phyloP scores from a whole-genome alignment of 2,888 invertebrate species.

The Molanna angustata region DNA sequence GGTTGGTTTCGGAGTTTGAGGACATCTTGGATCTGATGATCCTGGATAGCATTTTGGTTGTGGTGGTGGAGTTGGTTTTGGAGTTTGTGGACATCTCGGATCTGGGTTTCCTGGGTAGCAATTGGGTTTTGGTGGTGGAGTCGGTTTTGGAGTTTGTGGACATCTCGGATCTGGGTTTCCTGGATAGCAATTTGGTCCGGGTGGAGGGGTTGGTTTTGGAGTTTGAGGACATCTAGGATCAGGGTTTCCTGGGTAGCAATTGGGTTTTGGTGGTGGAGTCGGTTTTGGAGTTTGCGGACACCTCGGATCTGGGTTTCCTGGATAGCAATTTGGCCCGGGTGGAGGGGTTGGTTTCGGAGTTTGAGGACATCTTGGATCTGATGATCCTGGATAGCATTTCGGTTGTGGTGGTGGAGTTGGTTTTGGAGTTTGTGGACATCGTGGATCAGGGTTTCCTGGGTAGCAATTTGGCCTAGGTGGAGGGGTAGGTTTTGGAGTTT shows the following conservation, averaged over 20 bases:
- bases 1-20: constrained; percentile 34
- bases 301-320: constrained; percentile 40
- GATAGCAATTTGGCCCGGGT: constrained; percentile 37
- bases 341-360: constrained; percentile 30
- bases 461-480: constrained; percentile 37
- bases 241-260: constrained; percentile 39
- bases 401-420: constrained; percentile 34
- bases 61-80: constrained; percentile 23
- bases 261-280: constrained; percentile 19
- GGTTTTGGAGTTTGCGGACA: constrained; percentile 35
- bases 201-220: constrained; percentile 29
- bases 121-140: constrained; percentile 17
- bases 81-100: constrained; percentile 37
- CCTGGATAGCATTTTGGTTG: constrained; percentile 38
- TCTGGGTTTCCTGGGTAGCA: constrained; percentile 42
- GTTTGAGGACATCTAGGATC: constrained; percentile 39
- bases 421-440: constrained; percentile 38
- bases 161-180: constrained; percentile 36
- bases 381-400: constrained; percentile 37
- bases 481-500: constrained; percentile 35
- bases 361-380: constrained; percentile 37
- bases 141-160: constrained; percentile 33
- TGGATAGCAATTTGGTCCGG: constrained; percentile 36
- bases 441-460: constrained; percentile 35
- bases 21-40: constrained; percentile 37